These are phyloP conservation scores for Amphiprion clarkii DNA, from an alignment of 2,797 vertebrate genomes.

Conservation along the genomic window DNA sequence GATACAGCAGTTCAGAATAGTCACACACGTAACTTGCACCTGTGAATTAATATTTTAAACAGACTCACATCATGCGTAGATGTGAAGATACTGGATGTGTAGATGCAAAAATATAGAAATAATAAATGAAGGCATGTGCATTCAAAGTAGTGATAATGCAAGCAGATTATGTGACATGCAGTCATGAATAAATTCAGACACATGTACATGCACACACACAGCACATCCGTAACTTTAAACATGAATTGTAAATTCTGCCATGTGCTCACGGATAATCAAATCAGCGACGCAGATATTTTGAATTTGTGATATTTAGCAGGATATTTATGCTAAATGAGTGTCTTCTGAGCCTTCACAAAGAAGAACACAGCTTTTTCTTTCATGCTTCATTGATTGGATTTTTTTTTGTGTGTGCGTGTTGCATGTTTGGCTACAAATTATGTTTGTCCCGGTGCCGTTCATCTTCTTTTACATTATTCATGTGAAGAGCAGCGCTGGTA, in stretches of 20 bases:
- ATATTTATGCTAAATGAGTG: constrained; percentile 1
- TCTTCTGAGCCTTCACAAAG: neutral
- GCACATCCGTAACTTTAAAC: constrained; percentile 9
- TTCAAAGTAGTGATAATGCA: neutral
- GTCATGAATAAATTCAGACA: constrained; percentile 42
- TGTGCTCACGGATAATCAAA: constrained; percentile 50
- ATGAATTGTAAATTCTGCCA: constrained; percentile 21
- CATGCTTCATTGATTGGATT: neutral
- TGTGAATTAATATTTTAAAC: constrained; percentile 18
- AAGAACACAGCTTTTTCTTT: neutral
- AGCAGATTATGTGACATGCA: constrained; percentile 13
- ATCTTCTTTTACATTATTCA: constrained; percentile 63
- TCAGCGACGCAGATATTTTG: neutral
- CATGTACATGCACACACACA: neutral
- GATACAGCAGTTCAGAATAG: neutral
- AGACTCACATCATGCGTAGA: neutral
- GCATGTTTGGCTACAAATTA: constrained; percentile 14
- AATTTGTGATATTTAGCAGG: constrained; percentile 16
- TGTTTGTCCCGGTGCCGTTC: constrained; percentile 16
- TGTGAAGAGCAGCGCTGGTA: constrained; percentile 41
- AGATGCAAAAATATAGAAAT: neutral
- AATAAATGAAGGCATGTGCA: neutral
- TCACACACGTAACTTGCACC: neutral
- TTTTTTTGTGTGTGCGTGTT: constrained; percentile 2
- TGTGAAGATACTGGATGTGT: neutral